phyloP scores from a whole-genome alignment of 2,113 vertebrate genomes.

The Ophiodon elongatus region DNA sequence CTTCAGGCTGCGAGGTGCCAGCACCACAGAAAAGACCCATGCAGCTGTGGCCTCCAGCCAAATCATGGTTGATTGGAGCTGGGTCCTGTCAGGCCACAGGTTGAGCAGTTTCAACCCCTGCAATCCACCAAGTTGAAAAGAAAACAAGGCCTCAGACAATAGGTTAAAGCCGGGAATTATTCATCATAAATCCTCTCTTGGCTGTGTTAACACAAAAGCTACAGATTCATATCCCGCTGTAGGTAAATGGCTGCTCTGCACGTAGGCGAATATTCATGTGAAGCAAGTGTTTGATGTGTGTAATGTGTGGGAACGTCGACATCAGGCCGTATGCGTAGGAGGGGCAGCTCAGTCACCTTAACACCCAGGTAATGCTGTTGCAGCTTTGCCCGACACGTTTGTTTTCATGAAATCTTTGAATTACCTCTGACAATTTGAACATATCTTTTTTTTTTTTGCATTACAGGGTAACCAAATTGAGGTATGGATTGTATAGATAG shows the following conservation, averaged over 20 bases:
- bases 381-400: slow-evolving; percentile 29
- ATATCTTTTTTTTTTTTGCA: too few relatives aligned
- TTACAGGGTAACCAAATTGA: not conserved
- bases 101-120: slow-evolving; percentile 11
- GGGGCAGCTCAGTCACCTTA: slow-evolving; percentile 33
- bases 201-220: slow-evolving; percentile 22
- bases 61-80: slow-evolving; percentile 33
- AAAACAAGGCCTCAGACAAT: slow-evolving; percentile 27
- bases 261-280: slow-evolving; percentile 24
- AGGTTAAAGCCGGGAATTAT: slow-evolving; percentile 24
- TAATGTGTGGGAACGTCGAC: slow-evolving; percentile 23
- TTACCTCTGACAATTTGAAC: slow-evolving; percentile 20
- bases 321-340: slow-evolving; percentile 21
- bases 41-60: slow-evolving; percentile 38
- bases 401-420: slow-evolving; percentile 24
- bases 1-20: slow-evolving; percentile 27
- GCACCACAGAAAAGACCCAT: slow-evolving; percentile 20
- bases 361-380: slow-evolving; percentile 36
- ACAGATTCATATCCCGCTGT: slow-evolving; percentile 24
- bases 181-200: slow-evolving; percentile 22
- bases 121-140: slow-evolving; percentile 36
- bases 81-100: slow-evolving; percentile 30
- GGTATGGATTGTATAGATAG: not conserved
- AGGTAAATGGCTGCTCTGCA: slow-evolving; percentile 17
- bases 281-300: slow-evolving; percentile 35